These are phyloP conservation scores for Meteorus sp. DNA, from an alignment of 1,140 invertebrate genomes.

Conservation along the genomic window DNA sequence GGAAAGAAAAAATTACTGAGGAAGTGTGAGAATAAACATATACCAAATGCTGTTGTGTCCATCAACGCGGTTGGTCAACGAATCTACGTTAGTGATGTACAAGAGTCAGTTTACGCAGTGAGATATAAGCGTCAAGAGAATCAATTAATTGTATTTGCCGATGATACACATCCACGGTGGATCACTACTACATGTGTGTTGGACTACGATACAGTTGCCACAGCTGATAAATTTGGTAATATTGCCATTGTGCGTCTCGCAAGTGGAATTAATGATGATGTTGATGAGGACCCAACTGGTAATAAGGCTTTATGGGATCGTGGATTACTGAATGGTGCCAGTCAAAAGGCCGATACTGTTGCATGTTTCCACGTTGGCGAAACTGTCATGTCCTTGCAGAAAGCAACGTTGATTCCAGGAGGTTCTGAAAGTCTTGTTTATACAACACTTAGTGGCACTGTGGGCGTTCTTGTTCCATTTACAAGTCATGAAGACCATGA, in stretches of 20 bases:
- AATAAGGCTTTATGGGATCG: constrained; percentile 98
- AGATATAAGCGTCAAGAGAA: constrained; percentile 95
- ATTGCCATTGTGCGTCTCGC: constrained; percentile 89
- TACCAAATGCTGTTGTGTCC: constrained; percentile 92
- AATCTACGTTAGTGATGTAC: constrained; percentile 93
- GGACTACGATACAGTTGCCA: constrained; percentile 96
- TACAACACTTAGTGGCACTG: constrained; percentile 91
- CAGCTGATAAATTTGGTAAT: constrained; percentile 99
- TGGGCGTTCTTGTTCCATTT: constrained; percentile 96
- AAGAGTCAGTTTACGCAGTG: constrained; percentile 96
- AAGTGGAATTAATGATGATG: constrained; percentile 90
- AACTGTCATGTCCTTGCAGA: constrained; percentile 86
- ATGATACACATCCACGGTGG: constrained; percentile 97
- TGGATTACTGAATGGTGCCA: constrained; percentile 93
- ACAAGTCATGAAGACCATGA: constrained; percentile 98
- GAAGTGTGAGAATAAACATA: constrained; percentile 99
- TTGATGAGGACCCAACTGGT: constrained; percentile 98
- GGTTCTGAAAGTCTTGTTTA: constrained; percentile 96
- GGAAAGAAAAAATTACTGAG: constrained; percentile 95
- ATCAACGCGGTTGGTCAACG: constrained; percentile 93
- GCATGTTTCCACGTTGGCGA: constrained; percentile 96
- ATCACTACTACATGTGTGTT: constrained; percentile 90
- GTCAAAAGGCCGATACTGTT: constrained; percentile 94
- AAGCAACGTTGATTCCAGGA: constrained; percentile 95
- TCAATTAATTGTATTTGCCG: constrained; percentile 96